A percentile compares a stretch with the other conserved stretches of the same genome.
Evolutionary conservation across 2,113 vertebrate genomes (phyloP).

Genomic region (Melanerpes aurifrons): DNA sequence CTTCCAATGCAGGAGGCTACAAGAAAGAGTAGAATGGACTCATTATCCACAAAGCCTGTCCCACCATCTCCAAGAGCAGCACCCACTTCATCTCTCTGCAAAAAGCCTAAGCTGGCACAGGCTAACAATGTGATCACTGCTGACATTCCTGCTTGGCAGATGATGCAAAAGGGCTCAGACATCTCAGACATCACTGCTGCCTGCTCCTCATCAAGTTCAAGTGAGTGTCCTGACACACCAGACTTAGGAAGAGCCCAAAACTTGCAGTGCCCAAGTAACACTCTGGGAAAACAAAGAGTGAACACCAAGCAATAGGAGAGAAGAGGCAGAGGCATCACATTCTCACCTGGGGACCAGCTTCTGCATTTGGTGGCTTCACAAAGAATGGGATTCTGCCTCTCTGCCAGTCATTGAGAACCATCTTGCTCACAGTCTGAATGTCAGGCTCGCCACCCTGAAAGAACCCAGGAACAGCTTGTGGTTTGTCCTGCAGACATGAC

Average conservation of each 20-base stretch:
- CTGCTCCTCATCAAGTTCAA: neutral
- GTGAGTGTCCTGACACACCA: neutral
- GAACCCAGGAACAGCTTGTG: neutral
- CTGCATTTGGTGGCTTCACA: conserved; percentile 90
- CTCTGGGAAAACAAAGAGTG: neutral
- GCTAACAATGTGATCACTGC: neutral
- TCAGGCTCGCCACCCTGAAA: conserved; percentile 95
- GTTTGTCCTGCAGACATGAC: neutral
- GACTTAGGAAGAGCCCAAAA: neutral
- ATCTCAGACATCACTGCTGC: neutral
- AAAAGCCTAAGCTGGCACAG: neutral
- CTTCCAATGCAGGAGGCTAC: conserved; percentile 42
- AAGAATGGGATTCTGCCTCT: conserved; percentile 97
- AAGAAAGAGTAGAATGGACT: neutral
- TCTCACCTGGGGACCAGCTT: conserved; percentile 80
- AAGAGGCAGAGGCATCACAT: neutral
- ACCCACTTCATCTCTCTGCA: neutral
- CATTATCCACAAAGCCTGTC: neutral
- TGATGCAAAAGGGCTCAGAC: neutral
- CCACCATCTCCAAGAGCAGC: neutral
- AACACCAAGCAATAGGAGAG: neutral
- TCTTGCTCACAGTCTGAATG: conserved; percentile 90
- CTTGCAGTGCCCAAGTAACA: neutral
- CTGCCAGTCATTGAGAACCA: conserved; percentile 99
- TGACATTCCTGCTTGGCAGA: neutral